phyloP scores from a whole-genome alignment of 2,113 vertebrate genomes.

The Nibea coibor region DNA sequence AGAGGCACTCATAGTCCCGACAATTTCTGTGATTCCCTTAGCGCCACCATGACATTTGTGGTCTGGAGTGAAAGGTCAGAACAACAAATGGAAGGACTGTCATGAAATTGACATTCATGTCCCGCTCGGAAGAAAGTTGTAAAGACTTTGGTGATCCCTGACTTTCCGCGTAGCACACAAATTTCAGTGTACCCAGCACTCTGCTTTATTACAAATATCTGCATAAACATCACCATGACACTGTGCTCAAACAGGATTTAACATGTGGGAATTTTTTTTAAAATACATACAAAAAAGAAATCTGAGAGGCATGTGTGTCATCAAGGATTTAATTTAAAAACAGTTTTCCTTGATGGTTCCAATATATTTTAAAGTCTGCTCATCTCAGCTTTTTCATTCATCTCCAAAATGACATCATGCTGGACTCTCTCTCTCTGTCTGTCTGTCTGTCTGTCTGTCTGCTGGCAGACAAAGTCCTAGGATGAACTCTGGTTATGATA shows the following conservation, averaged over 20 bases:
- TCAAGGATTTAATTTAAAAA: not conserved
- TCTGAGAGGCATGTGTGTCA: not conserved
- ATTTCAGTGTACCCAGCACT: not conserved
- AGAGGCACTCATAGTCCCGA: not conserved
- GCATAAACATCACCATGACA: not conserved
- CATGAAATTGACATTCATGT: not conserved
- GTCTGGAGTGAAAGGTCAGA: not conserved
- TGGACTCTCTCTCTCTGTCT: not conserved
- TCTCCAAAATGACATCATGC: conserved; percentile 4
- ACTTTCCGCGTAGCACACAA: not conserved
- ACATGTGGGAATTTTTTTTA: too few species aligned
- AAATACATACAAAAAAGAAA: not conserved
- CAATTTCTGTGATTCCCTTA: not conserved
- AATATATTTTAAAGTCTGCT: not conserved
- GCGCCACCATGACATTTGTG: too few species aligned
- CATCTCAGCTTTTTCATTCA: not conserved
- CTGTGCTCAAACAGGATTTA: too few species aligned
- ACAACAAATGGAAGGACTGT: not conserved
- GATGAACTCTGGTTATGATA: conserved; percentile 14
- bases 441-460: not conserved
- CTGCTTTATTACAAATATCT: not conserved
- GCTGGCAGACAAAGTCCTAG: conserved; percentile 3
- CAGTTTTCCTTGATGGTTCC: not conserved
- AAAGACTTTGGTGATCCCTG: not conserved
- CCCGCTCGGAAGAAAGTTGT: not conserved